These are phyloP conservation scores for Lottia scabra DNA, from an alignment of 2,888 invertebrate species.

Conservation along the genomic window DNA sequence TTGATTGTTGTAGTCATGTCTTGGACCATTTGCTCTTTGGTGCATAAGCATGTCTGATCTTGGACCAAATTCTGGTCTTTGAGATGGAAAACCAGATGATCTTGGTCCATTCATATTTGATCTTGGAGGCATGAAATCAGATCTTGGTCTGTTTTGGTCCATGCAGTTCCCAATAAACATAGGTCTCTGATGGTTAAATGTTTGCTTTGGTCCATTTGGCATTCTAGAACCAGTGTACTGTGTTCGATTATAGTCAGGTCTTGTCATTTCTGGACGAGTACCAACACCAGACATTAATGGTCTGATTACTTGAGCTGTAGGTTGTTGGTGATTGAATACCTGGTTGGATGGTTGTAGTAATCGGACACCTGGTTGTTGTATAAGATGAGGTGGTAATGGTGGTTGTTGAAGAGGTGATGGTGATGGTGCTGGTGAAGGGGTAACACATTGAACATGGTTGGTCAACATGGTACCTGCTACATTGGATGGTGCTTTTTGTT, in stretches of 20 bases:
- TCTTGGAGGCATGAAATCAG: neutral
- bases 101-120: neutral
- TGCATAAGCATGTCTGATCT: no score
- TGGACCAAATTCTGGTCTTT: no score
- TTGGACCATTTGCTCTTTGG: no score
- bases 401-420: neutral
- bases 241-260: neutral
- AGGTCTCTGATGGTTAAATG: no score
- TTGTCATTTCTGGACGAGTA: no score
- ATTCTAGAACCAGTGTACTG: neutral
- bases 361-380: neutral
- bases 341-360: neutral
- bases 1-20: no score
- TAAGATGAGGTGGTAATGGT: slow-evolving; percentile 1
- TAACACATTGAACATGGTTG: neutral
- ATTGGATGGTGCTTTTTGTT: neutral
- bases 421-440: neutral
- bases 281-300: neutral
- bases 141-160: no score
- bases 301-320: neutral
- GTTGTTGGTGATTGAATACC: neutral
- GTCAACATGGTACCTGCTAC: neutral
- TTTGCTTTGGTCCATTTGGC: slow-evolving; percentile 9
- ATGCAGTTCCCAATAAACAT: no score
- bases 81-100: neutral